phyloP scores from a whole-genome alignment of 2,888 invertebrate genomes.

The Drosophila meridiana region DNA sequence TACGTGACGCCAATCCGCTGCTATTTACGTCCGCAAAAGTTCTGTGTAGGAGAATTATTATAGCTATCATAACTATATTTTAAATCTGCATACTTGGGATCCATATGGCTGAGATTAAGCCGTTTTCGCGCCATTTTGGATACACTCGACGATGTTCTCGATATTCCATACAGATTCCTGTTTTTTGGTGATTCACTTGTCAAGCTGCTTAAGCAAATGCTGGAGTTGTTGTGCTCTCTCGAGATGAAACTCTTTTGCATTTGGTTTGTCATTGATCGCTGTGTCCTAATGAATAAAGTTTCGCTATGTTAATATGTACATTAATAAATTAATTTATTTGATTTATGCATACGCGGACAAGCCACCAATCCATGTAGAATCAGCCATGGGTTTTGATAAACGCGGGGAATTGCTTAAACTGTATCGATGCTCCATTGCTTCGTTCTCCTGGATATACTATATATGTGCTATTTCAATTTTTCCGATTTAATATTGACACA shows the following conservation, averaged over 20 bases:
- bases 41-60: constrained; percentile 45
- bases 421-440: constrained; percentile 70
- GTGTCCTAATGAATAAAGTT: constrained; percentile 10
- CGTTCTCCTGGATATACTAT: background rate
- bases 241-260: constrained; percentile 47
- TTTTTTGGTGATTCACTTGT: constrained; percentile 25
- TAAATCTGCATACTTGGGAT: constrained; percentile 73
- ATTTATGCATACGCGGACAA: constrained; percentile 61
- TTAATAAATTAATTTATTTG: background rate
- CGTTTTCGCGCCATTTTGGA: constrained; percentile 56
- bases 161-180: constrained; percentile 35
- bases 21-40: constrained; percentile 86
- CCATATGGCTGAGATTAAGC: constrained; percentile 73
- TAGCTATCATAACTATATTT: background rate
- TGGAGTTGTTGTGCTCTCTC: constrained; percentile 61
- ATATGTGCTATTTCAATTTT: background rate
- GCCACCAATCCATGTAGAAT: constrained; percentile 82
- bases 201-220: constrained; percentile 24
- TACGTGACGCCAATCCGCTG: constrained; percentile 86
- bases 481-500: background rate
- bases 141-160: constrained; percentile 25
- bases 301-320: background rate
- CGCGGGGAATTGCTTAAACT: constrained; percentile 77
- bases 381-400: constrained; percentile 79
- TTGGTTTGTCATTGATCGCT: constrained; percentile 51